These are phyloP conservation scores for Diabrotica virgifera DNA, from an alignment of 1,140 invertebrate genomes.

Conservation along the genomic window DNA sequence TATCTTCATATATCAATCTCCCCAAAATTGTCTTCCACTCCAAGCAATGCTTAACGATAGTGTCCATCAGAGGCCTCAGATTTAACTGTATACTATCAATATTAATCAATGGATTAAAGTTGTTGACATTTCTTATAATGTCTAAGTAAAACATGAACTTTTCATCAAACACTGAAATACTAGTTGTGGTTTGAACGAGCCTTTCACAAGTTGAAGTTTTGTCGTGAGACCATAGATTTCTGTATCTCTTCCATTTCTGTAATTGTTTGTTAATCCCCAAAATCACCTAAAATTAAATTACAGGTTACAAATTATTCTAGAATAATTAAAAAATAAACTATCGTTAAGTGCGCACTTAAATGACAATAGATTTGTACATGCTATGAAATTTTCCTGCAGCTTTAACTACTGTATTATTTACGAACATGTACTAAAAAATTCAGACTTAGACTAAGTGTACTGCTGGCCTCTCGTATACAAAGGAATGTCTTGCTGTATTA, in stretches of 20 bases:
- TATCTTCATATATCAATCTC: conserved; percentile 56
- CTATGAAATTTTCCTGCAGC: too few relatives aligned
- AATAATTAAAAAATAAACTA: too few relatives aligned
- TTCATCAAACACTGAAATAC: conserved; percentile 74
- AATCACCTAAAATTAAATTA: neutral
- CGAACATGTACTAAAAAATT: too few relatives aligned
- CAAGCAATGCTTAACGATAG: conserved; percentile 62
- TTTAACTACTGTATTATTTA: too few relatives aligned
- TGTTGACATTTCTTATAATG: conserved; percentile 68
- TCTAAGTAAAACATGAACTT: conserved; percentile 79
- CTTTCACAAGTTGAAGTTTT: conserved; percentile 72
- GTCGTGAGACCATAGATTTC: conserved; percentile 77
- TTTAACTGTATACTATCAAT: conserved; percentile 68
- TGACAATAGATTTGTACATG: too few relatives aligned
- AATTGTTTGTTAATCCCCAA: conserved; percentile 52
- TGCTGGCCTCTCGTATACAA: too few relatives aligned
- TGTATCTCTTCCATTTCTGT: conserved; percentile 73
- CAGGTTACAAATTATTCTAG: too few relatives aligned
- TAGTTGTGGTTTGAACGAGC: conserved; percentile 69
- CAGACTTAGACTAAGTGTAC: too few relatives aligned
- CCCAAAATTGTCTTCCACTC: conserved; percentile 72
- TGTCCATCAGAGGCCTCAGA: conserved; percentile 59
- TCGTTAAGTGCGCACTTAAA: too few relatives aligned
- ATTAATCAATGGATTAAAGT: conserved; percentile 58
- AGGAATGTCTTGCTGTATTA: too few relatives aligned